Evolutionary conservation across 2,113 vertebrate genomes (phyloP), one percentile per base, ranked within the genome.

Genomic region (Alethe castanea): DNA sequence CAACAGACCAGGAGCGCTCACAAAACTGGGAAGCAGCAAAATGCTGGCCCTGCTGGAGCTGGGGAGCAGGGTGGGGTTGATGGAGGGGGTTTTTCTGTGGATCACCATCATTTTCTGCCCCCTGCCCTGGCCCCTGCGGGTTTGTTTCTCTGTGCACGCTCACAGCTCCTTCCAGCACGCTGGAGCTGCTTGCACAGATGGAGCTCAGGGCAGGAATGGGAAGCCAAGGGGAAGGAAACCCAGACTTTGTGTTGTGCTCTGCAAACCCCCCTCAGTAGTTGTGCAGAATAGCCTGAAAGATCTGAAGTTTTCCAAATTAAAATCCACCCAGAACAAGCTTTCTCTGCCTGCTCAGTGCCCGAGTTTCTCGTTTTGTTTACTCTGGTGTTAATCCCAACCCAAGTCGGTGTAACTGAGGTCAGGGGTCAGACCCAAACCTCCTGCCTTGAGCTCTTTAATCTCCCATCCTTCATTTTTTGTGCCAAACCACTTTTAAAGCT

Each of bases 401-500:
- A 10, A 13, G 47, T 4, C 65, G 83, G 22, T 77, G 45, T 65
- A 92, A 54, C 82, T 38, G 90, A 61, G 90, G 82, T 61, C 85
- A 38, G 79, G n/a, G 54, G 91, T 92, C 80, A 69, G 71, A n/a
- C 83, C 79, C 36, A 77, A 81, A 80, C 6, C 2, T 65, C 90
- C 86, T 80, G 82, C 82, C 86, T 48, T 8, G 20, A 78, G 83
- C 71, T 86, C 81, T 80, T 82, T 92, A 48, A 88, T 95, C 54
- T 91, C 53, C 64, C 54, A n/a, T 20, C 86, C 71, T 70, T 73
- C 83, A 29, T 86, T 95, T 95, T 77, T 52, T 4, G 1, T 53
- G 72, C 86, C 86, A 84, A 92, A 62, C 72, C 24, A 14, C 86
- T 94, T 95, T 78, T 70, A 83, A 78, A 92, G 62, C 70, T 70